phyloP scores from a whole-genome alignment of 2,888 invertebrate species.

The Cybosia mesomella region DNA sequence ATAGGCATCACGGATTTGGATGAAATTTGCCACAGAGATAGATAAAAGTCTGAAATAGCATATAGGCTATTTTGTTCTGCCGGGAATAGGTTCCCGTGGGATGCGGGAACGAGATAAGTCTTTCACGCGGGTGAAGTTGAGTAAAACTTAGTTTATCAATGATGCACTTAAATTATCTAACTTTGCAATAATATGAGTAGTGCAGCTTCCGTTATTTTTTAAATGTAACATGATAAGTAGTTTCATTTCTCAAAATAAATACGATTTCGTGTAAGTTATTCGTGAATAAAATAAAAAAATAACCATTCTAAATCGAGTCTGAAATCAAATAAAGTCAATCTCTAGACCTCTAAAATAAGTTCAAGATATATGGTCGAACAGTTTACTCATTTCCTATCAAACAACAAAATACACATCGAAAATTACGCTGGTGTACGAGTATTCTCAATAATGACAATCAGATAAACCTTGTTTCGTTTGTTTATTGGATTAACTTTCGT shows the following conservation, averaged over 20 bases:
- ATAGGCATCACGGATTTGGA: too few species aligned
- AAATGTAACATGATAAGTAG: background rate
- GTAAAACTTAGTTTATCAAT: too few species aligned
- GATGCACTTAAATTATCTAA: too few species aligned
- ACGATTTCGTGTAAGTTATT: background rate
- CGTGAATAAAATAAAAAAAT: background rate
- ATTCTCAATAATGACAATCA: conserved; percentile 56
- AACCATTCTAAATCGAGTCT: background rate
- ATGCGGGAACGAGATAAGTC: too few species aligned
- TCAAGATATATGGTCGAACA: conserved; percentile 34
- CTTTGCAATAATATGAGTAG: too few species aligned
- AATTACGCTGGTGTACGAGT: conserved; percentile 48
- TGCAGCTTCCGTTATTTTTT: too few species aligned
- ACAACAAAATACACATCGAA: conserved; percentile 50
- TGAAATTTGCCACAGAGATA: too few species aligned
- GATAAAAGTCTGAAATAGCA: too few species aligned
- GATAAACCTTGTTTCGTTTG: conserved; percentile 58
- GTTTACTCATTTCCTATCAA: conserved; percentile 46
- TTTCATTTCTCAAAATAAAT: background rate
- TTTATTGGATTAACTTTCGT: conserved; percentile 54
- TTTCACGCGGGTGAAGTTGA: too few species aligned
- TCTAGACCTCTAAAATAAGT: conserved; percentile 29
- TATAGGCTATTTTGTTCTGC: too few species aligned
- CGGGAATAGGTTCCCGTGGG: too few species aligned
- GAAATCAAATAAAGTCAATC: conserved; percentile 20